These are phyloP conservation scores for Pantherophis vulpinus DNA, from an alignment of 2,797 vertebrate species.

Conservation along the genomic window DNA sequence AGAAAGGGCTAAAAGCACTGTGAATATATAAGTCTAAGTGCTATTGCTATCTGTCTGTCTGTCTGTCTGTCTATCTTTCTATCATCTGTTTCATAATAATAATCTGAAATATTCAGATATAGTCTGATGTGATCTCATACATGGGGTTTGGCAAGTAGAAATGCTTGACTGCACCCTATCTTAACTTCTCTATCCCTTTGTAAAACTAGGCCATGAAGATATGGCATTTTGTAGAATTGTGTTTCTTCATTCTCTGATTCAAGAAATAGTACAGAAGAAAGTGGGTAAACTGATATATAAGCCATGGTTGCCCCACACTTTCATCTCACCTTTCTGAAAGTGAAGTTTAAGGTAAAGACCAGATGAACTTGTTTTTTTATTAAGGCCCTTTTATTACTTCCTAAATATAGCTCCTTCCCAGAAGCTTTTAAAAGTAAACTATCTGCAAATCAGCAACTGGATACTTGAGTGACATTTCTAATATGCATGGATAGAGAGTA, in stretches of 20 bases:
- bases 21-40: no score
- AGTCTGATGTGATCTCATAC: neutral
- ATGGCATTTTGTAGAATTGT: constrained; percentile 30
- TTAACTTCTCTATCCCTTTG: neutral
- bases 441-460: constrained; percentile 24
- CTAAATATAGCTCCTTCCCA: constrained; percentile 21
- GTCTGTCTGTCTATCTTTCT: neutral
- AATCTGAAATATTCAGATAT: neutral
- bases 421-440: constrained; percentile 36
- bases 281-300: constrained; percentile 19
- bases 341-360: constrained; percentile 6
- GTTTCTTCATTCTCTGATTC: constrained; percentile 38
- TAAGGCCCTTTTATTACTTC: constrained; percentile 14
- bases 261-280: constrained; percentile 35
- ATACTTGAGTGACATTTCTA: constrained; percentile 26
- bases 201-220: neutral
- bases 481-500: neutral
- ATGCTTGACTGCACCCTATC: neutral
- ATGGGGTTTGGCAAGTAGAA: neutral
- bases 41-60: no score
- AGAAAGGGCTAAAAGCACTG: no score
- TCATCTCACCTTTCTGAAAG: constrained; percentile 36
- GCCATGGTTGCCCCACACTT: constrained; percentile 16
- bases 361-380: neutral
- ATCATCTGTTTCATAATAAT: neutral